Evolutionary conservation across 1,140 invertebrate species (phyloP).

Genomic region (Delia radicum): DNA sequence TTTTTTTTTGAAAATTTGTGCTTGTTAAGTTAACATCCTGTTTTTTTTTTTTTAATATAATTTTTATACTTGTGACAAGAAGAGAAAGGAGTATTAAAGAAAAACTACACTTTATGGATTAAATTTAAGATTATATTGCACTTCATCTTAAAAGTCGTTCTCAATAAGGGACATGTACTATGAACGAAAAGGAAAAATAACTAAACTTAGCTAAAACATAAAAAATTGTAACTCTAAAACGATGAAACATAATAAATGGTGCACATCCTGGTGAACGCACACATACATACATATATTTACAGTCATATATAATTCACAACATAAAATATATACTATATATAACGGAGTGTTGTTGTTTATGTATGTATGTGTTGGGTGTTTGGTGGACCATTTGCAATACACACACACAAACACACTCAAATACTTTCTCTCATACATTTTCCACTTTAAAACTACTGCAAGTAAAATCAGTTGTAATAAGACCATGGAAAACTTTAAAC

Average conservation of each 20-base stretch:
- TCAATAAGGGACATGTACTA: not conserved
- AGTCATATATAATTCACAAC: not conserved
- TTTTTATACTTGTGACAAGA: not conserved
- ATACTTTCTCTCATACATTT: not conserved
- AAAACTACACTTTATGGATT: conserved; percentile 4
- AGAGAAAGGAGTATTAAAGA: not conserved
- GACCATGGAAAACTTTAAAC: not conserved
- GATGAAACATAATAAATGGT: not conserved
- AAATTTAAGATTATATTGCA: conserved; percentile 2
- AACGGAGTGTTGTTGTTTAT: not conserved
- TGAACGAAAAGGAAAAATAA: not conserved
- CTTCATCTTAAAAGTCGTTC: not conserved
- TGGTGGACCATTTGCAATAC: not conserved
- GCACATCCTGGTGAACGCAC: not conserved
- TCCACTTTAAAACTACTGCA: not conserved
- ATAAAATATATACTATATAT: not conserved
- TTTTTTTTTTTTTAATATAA: not conserved
- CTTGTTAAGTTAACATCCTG: not conserved
- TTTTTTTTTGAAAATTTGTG: not conserved
- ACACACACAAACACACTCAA: not conserved
- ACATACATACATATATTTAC: not conserved
- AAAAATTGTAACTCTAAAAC: not conserved
- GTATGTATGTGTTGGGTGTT: not conserved
- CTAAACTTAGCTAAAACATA: not conserved
- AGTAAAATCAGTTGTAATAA: not conserved